Base-by-base conservation (phyloP, 2,113 vertebrate species). In the Saccopteryx bilineata region DNA sequence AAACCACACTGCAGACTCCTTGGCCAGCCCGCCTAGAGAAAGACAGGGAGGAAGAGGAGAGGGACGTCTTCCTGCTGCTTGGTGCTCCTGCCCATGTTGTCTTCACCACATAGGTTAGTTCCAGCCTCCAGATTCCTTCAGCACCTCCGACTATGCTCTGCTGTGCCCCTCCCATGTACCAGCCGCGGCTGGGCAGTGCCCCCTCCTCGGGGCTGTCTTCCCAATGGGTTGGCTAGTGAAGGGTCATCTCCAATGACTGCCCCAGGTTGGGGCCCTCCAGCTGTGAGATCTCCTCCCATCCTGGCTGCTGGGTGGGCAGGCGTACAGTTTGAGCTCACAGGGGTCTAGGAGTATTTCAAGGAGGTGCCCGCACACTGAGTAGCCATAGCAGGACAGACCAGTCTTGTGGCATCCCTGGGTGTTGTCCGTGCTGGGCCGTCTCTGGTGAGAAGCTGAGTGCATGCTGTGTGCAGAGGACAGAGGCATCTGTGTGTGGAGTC, bases 51-150 rank as follows among this genome's bases (percentile, higher is more conserved):
- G 46, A 81, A 56, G 24, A 24, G 5, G 54, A 58, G 74, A 85
- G 54, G 33, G 61, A 48, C 66, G 5, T 24, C 56, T 13, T 74
- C 54, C 74, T 17, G 15, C 33, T 7, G 19, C 46, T 9, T 9
- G 18, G 18, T 0, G 0, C 50, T 28, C 65, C 28, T 28, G 19
- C n/a, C 54, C 0, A 0, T 0, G 0, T 24, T 23, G 19, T 61
- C n/a, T 50, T 50, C n/a, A 28, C 83, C 65, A 58, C 71, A 21
- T 33, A 3, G 0, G 9, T 17, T 9, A 9, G 72, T 63, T 18
- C 39, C 56, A 26, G 48, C 63, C 31, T 87, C 75, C 15, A 56
- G 71, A 15, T 61, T 85, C 52, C 56, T 14, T 28, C 33, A 15
- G 14, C 13, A 1, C n/a, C 60, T 28, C 24, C 1, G 14, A 26